phyloP scores from a whole-genome alignment of 2,888 invertebrate species.

The Euzophera pinguis region DNA sequence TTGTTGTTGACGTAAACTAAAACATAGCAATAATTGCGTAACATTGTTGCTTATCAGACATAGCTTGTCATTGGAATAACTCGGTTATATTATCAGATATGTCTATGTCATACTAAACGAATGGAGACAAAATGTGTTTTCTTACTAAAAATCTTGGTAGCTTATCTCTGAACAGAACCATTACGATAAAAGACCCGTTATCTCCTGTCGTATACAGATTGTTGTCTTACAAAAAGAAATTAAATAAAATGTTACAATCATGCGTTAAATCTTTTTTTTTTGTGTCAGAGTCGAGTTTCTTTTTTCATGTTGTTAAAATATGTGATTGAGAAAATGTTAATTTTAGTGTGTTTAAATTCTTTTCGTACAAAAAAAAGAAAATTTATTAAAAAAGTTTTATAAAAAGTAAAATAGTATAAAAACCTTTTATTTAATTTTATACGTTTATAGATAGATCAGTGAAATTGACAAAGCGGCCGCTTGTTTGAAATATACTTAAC shows the following conservation, averaged over 20 bases:
- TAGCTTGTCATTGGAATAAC: neutral
- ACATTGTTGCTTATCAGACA: neutral
- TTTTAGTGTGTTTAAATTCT: too few species aligned
- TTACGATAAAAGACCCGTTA: constrained; percentile 56
- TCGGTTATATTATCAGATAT: neutral
- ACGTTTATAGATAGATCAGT: too few species aligned
- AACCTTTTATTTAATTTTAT: too few species aligned
- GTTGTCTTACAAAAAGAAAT: constrained; percentile 37
- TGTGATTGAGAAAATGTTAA: too few species aligned
- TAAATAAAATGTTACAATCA: constrained; percentile 26
- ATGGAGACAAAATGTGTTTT: neutral
- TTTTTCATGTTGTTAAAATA: too few species aligned
- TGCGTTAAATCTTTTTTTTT: neutral
- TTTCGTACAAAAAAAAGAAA: too few species aligned
- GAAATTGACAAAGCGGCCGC: too few species aligned
- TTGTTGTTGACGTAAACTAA: neutral
- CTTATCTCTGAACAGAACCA: constrained; percentile 57
- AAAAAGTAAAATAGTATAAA: too few species aligned
- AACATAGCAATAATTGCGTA: neutral
- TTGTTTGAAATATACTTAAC: too few species aligned
- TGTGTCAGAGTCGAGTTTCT: too few species aligned
- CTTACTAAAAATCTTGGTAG: constrained; percentile 42
- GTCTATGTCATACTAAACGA: neutral
- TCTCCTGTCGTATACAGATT: constrained; percentile 30
- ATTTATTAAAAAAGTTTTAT: too few species aligned